These are phyloP conservation scores for Heteromurus nitidus DNA, from an alignment of 2,888 invertebrate species.

Conservation along the genomic window DNA sequence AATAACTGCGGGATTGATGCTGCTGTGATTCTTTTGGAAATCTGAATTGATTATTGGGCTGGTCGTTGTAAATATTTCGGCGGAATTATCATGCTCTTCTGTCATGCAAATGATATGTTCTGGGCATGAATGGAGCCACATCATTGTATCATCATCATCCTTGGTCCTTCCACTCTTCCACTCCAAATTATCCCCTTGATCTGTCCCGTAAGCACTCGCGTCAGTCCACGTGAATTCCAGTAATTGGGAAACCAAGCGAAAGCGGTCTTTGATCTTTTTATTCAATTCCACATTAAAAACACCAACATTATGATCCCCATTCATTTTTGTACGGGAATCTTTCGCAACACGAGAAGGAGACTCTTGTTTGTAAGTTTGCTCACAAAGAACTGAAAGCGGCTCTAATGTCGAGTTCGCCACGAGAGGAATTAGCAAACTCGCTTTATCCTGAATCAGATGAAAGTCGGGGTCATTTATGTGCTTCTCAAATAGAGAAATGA, in stretches of 20 bases:
- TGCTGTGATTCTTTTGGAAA: background rate
- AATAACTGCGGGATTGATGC: background rate
- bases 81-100: background rate
- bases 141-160: background rate
- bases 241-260: constrained; percentile 45
- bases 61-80: background rate
- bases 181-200: constrained; percentile 6
- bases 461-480: constrained; percentile 54
- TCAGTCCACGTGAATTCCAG: constrained; percentile 36
- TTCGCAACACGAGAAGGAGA: too few relatives aligned
- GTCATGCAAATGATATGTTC: constrained; percentile 18
- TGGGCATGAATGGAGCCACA: constrained; percentile 46
- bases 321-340: background rate
- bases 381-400: constrained; percentile 34
- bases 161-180: background rate
- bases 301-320: constrained; percentile 3
- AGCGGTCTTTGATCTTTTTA: constrained; percentile 29
- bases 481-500: constrained; percentile 24
- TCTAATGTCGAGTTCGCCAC: constrained; percentile 16
- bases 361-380: constrained; percentile 28
- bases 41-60: constrained; percentile 1
- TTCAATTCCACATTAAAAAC: background rate
- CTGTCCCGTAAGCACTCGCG: background rate
- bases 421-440: constrained; percentile 40
- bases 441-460: background rate